Percentiles rank a stretch among this genome's conserved stretches.
Evolutionary conservation across 1,140 invertebrate species (phyloP).

Genomic region (Polyergus mexicanus): DNA sequence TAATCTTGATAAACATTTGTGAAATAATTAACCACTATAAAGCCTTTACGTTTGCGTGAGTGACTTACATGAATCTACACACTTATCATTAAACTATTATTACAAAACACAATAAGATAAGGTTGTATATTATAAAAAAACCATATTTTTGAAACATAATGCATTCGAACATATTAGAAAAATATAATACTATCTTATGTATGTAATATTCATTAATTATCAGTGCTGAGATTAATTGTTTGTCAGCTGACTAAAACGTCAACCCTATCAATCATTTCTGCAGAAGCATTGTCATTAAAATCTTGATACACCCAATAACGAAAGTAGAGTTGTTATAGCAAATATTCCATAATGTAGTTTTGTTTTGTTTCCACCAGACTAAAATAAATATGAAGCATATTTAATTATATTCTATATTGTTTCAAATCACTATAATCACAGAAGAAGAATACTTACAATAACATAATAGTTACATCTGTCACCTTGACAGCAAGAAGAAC

Average conservation of each 20-base stretch:
- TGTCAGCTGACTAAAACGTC: slow-evolving; percentile 4
- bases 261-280: slow-evolving; percentile 4
- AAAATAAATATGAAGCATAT: slow-evolving; percentile 47
- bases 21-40: not conserved
- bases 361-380: slow-evolving; percentile 71
- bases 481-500: slow-evolving; percentile 98
- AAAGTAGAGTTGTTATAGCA: not conserved
- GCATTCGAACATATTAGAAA: not conserved
- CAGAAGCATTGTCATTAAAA: slow-evolving; percentile 55
- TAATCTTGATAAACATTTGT: slow-evolving; percentile 26
- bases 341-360: slow-evolving; percentile 7
- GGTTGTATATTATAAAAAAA: not conserved
- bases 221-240: slow-evolving; percentile 10
- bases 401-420: not conserved
- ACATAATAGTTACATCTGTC: slow-evolving; percentile 99
- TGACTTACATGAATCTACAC: not conserved
- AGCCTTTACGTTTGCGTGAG: not conserved
- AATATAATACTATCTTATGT: not conserved
- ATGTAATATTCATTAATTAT: not conserved
- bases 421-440: not conserved
- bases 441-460: slow-evolving; percentile 91
- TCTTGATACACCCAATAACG: slow-evolving; percentile 21
- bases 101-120: not conserved
- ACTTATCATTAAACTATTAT: not conserved
- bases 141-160: slow-evolving; percentile 11